A percentile compares a stretch with the other conserved stretches of the same genome.
Conservation (phyloP, 2,797 vertebrate genomes). For the Pseudochromis fuscus region DNA sequence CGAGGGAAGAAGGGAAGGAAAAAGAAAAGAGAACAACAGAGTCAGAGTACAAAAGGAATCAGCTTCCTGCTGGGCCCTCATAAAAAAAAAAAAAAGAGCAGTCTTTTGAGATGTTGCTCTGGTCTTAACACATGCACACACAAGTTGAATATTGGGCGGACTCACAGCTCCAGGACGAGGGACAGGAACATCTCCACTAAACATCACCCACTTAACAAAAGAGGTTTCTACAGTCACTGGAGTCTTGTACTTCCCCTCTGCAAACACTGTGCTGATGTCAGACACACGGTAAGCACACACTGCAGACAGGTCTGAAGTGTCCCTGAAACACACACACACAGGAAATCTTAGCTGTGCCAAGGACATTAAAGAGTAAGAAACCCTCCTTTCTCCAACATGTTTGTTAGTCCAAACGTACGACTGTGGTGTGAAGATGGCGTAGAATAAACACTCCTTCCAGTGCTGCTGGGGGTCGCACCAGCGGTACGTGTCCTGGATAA, state of each 20-base stretch:
- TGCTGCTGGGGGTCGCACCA: conserved; percentile 72
- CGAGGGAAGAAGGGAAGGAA: conserved; percentile 30
- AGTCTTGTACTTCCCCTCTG: conserved; percentile 84
- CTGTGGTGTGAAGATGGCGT: conserved; percentile 84
- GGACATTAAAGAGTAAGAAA: conserved; percentile 17
- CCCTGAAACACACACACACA: conserved; percentile 74
- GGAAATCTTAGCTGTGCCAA: conserved; percentile 35
- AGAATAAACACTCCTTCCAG: conserved; percentile 85
- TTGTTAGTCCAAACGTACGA: conserved; percentile 75
- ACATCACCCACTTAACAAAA: conserved; percentile 84
- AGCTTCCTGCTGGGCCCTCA: conserved; percentile 45
- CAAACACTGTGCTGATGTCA: conserved; percentile 82
- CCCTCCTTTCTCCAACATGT: neutral
- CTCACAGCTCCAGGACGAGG: conserved; percentile 89
- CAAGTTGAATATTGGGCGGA: conserved; percentile 47
- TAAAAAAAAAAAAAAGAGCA: conserved; percentile 34
- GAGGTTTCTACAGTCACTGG: conserved; percentile 75
- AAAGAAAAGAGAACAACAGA: conserved; percentile 49
- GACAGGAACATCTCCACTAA: conserved; percentile 81
- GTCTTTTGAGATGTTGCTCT: conserved; percentile 36
- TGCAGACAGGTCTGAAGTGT: conserved; percentile 81
- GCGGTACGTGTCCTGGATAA: conserved; percentile 86
- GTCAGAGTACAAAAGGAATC: conserved; percentile 53
- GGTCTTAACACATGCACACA: conserved; percentile 41
- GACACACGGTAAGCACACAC: conserved; percentile 79